Conservation (phyloP, 1,140 invertebrate species). For the Atopsyche davidsoni region DNA sequence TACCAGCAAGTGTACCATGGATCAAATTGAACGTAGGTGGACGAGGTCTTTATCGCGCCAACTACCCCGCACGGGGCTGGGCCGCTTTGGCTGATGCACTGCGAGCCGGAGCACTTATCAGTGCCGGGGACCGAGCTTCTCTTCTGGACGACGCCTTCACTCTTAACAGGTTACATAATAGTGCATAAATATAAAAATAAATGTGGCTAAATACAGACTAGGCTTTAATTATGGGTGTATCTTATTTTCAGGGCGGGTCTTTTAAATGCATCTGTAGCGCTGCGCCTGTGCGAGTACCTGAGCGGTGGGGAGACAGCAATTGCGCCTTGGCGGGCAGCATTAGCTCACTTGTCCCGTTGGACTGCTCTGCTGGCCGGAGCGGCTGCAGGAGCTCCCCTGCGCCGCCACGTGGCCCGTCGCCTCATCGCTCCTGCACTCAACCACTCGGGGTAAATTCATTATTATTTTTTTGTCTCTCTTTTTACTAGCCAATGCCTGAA, state of each 20-base stretch:
- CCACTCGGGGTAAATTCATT: neutral
- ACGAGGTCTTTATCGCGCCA: conserved; percentile 69
- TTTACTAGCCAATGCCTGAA: neutral
- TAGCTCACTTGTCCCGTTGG: conserved; percentile 21
- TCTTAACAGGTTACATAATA: conserved; percentile 53
- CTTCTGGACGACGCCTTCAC: conserved; percentile 74
- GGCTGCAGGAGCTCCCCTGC: conserved; percentile 21
- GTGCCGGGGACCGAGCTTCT: conserved; percentile 64
- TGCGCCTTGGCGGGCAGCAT: conserved; percentile 24
- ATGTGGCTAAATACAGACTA: neutral
- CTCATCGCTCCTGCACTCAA: conserved; percentile 7
- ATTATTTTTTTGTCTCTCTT: neutral
- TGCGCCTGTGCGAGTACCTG: conserved; percentile 65
- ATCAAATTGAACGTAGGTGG: conserved; percentile 70
- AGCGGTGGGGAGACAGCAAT: conserved; percentile 10
- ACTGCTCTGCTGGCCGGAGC: conserved; percentile 24
- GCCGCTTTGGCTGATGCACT: conserved; percentile 55
- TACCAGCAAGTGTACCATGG: conserved; percentile 52
- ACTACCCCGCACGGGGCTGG: conserved; percentile 66
- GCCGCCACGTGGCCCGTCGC: conserved; percentile 14
- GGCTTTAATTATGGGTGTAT: conserved; percentile 9
- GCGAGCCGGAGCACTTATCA: conserved; percentile 43
- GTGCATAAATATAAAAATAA: conserved; percentile 1
- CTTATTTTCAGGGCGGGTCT: conserved; percentile 58
- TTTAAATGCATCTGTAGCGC: conserved; percentile 60